These are phyloP conservation scores for Henricia sp. DNA, from an alignment of 53 echinoderm and acorn worm genomes.

Conservation along the genomic window DNA sequence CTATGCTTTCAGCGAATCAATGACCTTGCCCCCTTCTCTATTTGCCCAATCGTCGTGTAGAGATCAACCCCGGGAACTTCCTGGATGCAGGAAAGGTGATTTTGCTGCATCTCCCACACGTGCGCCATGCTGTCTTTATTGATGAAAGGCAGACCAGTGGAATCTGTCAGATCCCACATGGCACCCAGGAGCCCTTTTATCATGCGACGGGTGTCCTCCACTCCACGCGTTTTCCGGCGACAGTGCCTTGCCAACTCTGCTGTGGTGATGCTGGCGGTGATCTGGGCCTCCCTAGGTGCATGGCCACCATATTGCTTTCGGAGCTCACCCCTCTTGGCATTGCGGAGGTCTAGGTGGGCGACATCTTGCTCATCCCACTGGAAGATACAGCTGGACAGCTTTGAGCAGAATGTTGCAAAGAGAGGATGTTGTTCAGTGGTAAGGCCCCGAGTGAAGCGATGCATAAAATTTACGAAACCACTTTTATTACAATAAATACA, in stretches of 20 bases:
- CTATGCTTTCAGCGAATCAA: no score
- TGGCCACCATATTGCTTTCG: not conserved
- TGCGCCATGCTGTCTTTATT: slow-evolving; percentile 47
- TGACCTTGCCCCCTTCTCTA: slow-evolving; percentile 57
- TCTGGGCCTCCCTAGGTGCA: slow-evolving; percentile 9
- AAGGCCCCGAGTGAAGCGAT: slow-evolving; percentile 38
- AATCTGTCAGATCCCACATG: slow-evolving; percentile 58
- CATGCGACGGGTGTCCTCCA: not conserved
- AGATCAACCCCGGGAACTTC: slow-evolving; percentile 60
- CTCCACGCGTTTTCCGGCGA: slow-evolving; percentile 20
- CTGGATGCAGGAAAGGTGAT: slow-evolving; percentile 68
- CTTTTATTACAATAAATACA: not conserved
- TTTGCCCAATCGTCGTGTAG: slow-evolving; percentile 51
- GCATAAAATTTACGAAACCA: slow-evolving; percentile 24
- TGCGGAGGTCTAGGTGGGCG: no score
- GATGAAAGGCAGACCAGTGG: slow-evolving; percentile 35
- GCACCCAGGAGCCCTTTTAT: slow-evolving; percentile 29
- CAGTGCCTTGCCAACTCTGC: slow-evolving; percentile 41
- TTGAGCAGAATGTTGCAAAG: slow-evolving; percentile 44
- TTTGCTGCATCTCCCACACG: slow-evolving; percentile 71
- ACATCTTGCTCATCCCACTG: no score
- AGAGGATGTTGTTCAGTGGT: slow-evolving; percentile 59
- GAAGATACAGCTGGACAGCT: not conserved
- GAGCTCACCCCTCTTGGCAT: not conserved
- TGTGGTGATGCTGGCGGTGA: slow-evolving; percentile 15